Conservation (phyloP, 2,797 vertebrate genomes). For the Luscinia megarhynchos region DNA sequence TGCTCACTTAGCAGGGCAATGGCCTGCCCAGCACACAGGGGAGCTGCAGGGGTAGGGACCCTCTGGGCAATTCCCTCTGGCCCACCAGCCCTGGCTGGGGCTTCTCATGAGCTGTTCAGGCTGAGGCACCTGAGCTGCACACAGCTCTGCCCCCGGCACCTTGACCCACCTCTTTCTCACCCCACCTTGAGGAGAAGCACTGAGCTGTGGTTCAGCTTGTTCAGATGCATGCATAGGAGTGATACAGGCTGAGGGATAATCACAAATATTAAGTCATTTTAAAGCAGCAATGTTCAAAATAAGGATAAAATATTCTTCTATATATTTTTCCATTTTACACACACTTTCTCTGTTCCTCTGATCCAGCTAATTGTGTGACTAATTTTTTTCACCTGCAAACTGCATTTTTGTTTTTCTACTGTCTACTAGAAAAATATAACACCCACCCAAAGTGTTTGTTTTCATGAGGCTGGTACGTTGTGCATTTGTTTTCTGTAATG, state of each 20-base stretch:
- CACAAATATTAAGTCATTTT: not conserved
- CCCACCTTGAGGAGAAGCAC: fast-evolving
- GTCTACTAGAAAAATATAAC: not conserved
- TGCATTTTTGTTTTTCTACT: not conserved
- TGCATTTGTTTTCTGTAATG: not conserved
- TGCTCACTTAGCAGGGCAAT: fast-evolving
- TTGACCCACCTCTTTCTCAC: not conserved
- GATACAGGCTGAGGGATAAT: not conserved
- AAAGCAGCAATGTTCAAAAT: not conserved
- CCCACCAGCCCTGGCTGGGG: too few species aligned
- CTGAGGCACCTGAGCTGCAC: not conserved
- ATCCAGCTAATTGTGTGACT: not conserved
- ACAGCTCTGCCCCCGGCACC: not conserved
- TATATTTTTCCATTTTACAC: not conserved
- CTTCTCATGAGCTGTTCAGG: not conserved
- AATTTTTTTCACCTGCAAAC: not conserved
- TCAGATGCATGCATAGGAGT: not conserved
- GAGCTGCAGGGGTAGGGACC: not conserved
- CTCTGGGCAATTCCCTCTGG: fast-evolving
- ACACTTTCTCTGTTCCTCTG: not conserved
- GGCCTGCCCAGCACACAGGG: not conserved
- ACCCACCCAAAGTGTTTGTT: not conserved
- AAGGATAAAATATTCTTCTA: not conserved
- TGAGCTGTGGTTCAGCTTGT: fast-evolving
- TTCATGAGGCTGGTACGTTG: not conserved